Percentiles rank a stretch among this genome's conserved stretches.
Evolutionary conservation across 1,140 invertebrate genomes (phyloP).

Genomic region (Anastrepha obliqua): DNA sequence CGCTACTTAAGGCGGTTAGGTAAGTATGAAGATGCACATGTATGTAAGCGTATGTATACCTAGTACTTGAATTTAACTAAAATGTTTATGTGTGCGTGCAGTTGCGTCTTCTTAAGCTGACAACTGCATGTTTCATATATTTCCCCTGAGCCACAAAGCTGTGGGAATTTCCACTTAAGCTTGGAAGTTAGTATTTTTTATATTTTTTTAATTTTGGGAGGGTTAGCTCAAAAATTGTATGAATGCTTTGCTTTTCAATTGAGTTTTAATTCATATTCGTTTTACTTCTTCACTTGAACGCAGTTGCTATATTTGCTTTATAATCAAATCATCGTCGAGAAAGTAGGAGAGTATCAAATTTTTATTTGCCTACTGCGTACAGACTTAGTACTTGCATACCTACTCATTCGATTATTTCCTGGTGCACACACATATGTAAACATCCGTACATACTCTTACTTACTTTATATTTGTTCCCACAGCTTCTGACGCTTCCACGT

Average conservation of each 20-base stretch:
- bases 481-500: constrained; percentile 1
- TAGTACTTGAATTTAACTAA: neutral
- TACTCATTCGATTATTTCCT: neutral
- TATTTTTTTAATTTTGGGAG: neutral
- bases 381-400: neutral
- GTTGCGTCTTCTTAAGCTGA: constrained; percentile 23
- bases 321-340: neutral
- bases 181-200: neutral
- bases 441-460: neutral
- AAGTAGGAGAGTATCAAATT: constrained; percentile 10
- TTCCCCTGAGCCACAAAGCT: constrained; percentile 32
- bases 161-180: constrained; percentile 44
- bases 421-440: neutral
- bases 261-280: constrained; percentile 32
- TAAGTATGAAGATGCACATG: neutral
- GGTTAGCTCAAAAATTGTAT: neutral
- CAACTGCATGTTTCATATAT: constrained; percentile 6
- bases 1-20: constrained; percentile 7
- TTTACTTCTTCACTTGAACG: neutral
- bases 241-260: constrained; percentile 42
- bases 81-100: neutral
- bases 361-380: neutral
- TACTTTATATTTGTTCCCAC: neutral
- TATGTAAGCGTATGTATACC: neutral
- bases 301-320: neutral